phyloP scores from a whole-genome alignment of 2,888 invertebrate species.

The Diaperis boleti region DNA sequence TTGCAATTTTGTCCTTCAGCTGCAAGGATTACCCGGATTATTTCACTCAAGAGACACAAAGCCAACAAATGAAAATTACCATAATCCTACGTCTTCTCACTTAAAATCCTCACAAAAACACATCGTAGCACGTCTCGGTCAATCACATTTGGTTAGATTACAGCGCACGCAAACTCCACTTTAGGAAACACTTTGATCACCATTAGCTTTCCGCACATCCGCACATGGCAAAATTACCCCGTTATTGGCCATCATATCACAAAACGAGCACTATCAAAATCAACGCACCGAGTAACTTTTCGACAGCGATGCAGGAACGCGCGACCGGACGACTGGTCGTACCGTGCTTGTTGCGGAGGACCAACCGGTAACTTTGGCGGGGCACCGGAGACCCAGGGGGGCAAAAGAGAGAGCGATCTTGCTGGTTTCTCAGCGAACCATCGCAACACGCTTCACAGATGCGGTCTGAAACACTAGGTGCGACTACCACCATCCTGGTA shows the following conservation, averaged over 20 bases:
- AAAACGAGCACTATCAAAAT: neutral
- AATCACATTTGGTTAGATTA: neutral
- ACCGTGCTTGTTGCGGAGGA: conserved; percentile 47
- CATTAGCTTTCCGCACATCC: conserved; percentile 2
- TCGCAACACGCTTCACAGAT: conserved; percentile 28
- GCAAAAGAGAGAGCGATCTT: conserved; percentile 56
- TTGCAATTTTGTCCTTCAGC: conserved; percentile 9
- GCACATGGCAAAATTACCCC: neutral
- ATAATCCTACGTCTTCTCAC: conserved; percentile 46
- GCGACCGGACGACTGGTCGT: conserved; percentile 56
- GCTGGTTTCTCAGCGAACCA: conserved; percentile 50
- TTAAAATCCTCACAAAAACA: conserved; percentile 17
- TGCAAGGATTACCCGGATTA: conserved; percentile 43
- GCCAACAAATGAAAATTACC: conserved; percentile 50
- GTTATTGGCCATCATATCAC: neutral
- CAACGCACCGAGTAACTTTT: conserved; percentile 16
- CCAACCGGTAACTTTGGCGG: conserved; percentile 51
- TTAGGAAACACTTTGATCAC: neutral
- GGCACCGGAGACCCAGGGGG: conserved; percentile 50
- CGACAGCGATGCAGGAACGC: conserved; percentile 47
- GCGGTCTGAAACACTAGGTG: neutral
- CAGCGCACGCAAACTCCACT: neutral
- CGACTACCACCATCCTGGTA: conserved; percentile 2
- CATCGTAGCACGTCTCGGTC: conserved; percentile 29
- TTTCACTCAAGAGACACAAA: conserved; percentile 45